Base-by-base conservation (phyloP, 2,888 invertebrate species). In the Apodemia mormo region DNA sequence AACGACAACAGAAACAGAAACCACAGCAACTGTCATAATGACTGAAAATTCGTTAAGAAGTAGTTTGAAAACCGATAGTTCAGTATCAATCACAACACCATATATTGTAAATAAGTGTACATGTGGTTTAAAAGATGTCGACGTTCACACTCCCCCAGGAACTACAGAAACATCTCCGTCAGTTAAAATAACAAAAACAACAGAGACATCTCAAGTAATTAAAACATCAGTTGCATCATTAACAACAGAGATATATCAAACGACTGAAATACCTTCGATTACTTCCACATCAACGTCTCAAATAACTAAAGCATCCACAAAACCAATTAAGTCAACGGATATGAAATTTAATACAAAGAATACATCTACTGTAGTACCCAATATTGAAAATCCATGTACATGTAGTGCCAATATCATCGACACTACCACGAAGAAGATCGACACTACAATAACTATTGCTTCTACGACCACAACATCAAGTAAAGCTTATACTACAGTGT, bases 1-100 rank as follows among this genome's bases (percentile, higher is more conserved):
- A 14, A 56, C 68, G 2, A 68, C 71, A 33, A 71, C 70, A 37
- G 70, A 69, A 71, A 69, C 71, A n/a, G 69, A 71, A 68, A 72
- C 70, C 71, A 74, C 58, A 54, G 54, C 66, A 61, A 33, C 61
- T 14, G 14, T 14, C 7, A 52, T 7, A 52, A 52, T 2, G 2
- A n/a, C n/a, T 33, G 33, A 33, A 61, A 33, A 61, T 14, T 33
- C 7, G 6, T 5, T 6, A 33, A 33, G 6, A 61, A 61, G 10
- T 10, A 30, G 7, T 61, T 33, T 14, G 6, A 12, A 33, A 14
- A 49, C 30, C 7, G n/a, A 29, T 22, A 45, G 45, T 40, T 66
- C 68, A 40, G 49, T 45, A 8, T 3, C 49, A 12, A 71, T 12
- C n/a, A 61, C 66, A 43, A 68, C 30, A 5, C 61, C 61, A 30